These are phyloP conservation scores for Lepus europaeus DNA, from an alignment of 2,113 vertebrate species.

Conservation along the genomic window DNA sequence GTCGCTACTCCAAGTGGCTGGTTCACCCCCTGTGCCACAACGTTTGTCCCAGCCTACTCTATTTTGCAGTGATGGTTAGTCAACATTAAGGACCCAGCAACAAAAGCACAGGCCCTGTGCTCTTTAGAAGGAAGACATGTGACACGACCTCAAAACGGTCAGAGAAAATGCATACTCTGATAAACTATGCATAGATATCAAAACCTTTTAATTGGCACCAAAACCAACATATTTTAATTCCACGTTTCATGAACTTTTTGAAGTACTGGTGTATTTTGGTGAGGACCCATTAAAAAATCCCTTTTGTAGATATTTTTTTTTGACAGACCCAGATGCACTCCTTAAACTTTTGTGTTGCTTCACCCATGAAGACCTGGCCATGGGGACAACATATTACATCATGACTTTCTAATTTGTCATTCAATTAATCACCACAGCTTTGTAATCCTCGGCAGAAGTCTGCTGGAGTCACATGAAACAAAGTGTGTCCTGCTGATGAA, in stretches of 20 bases:
- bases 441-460: slow-evolving; percentile 2
- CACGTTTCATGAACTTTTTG: too few species aligned
- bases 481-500: slow-evolving; percentile 61
- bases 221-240: too few species aligned
- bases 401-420: slow-evolving; percentile 64
- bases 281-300: neutral
- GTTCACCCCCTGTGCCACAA: too few species aligned
- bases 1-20: too few species aligned
- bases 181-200: too few species aligned
- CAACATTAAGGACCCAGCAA: neutral
- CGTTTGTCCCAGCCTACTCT: too few species aligned
- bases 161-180: too few species aligned
- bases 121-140: neutral
- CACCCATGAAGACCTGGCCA: neutral
- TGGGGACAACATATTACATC: neutral
- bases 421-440: slow-evolving; percentile 55
- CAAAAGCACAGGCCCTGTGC: neutral
- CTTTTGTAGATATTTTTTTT: neutral
- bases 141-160: too few species aligned
- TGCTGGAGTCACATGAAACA: slow-evolving; percentile 67
- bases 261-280: neutral
- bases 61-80: neutral
- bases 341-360: neutral
- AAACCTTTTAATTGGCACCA: too few species aligned
- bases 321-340: neutral